These are phyloP conservation scores for Spizella passerina DNA, from an alignment of 2,797 vertebrate species.

Conservation along the genomic window DNA sequence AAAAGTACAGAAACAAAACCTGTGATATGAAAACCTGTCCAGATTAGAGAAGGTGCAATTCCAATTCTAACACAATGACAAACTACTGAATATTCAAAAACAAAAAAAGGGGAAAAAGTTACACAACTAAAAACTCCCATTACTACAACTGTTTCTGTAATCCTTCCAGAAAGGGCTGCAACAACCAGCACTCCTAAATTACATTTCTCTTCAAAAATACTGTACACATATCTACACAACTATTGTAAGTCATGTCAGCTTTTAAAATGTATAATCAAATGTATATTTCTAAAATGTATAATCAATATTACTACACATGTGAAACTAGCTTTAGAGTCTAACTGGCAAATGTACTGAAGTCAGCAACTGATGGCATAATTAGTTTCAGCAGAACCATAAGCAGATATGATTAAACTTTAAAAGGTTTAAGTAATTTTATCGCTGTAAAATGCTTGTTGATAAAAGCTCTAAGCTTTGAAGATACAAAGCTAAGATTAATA, in stretches of 20 bases:
- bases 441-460: conserved; percentile 38
- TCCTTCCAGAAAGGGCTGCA: neutral
- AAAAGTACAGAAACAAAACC: neutral
- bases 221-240: neutral
- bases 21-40: neutral
- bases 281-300: neutral
- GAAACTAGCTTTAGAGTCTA: conserved; percentile 6
- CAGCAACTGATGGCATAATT: conserved; percentile 47
- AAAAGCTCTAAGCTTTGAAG: conserved; percentile 59
- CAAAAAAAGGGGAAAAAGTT: accelerated
- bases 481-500: conserved; percentile 57
- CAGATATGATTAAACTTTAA: conserved; percentile 63
- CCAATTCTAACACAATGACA: neutral
- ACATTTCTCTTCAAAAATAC: neutral
- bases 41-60: neutral
- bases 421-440: conserved; percentile 65
- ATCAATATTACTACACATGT: neutral
- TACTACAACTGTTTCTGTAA: neutral
- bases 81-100: neutral
- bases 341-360: conserved; percentile 13
- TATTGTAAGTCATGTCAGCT: neutral
- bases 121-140: neutral
- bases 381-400: conserved; percentile 46
- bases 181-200: neutral
- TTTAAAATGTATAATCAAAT: conserved; percentile 6